Evolutionary conservation across 2,888 invertebrate species (phyloP).

Genomic region (Amphipyra berbera): DNA sequence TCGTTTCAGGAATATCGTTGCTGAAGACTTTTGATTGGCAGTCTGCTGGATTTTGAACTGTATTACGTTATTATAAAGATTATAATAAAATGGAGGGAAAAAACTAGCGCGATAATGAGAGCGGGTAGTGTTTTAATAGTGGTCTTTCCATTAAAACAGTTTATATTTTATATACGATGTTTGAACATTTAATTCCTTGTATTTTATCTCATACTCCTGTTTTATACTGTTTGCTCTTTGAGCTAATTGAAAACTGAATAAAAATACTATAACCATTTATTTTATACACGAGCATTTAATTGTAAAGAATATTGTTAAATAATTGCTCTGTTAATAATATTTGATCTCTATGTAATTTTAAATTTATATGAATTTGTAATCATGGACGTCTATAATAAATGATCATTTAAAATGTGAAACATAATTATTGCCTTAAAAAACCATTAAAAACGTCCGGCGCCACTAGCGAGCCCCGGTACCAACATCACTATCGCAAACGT

Average conservation of each 20-base stretch:
- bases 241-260: not conserved
- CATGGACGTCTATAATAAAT: no score
- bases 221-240: not conserved
- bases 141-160: slow-evolving; percentile 15
- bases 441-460: no score
- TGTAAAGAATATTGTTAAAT: not conserved
- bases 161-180: slow-evolving; percentile 16
- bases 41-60: slow-evolving; percentile 26
- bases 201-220: not conserved
- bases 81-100: slow-evolving; percentile 11
- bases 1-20: slow-evolving; percentile 44
- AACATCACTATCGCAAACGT: no score
- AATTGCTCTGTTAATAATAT: not conserved
- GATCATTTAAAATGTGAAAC: no score
- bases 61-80: slow-evolving; percentile 16
- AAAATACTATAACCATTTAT: not conserved
- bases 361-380: no score
- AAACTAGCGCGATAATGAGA: slow-evolving; percentile 17
- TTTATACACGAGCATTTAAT: not conserved
- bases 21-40: slow-evolving; percentile 27
- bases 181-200: slow-evolving; percentile 5
- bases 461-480: no score
- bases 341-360: no score
- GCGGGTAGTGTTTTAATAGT: slow-evolving; percentile 28
- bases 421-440: no score